phyloP scores from a whole-genome alignment of 2,113 vertebrate genomes.

The Boulengeromyrus knoepffleri region DNA sequence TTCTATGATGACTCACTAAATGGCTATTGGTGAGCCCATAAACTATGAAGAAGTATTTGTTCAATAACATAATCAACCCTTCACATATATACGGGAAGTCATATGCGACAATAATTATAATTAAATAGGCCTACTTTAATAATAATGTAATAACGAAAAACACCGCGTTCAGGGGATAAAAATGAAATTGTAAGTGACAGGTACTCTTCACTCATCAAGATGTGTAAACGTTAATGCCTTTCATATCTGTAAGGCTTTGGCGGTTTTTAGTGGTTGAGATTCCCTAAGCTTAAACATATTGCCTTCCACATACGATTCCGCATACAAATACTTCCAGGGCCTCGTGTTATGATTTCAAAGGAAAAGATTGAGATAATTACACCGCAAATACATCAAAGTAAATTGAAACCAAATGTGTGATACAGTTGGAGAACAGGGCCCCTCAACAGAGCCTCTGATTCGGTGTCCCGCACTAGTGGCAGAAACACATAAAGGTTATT shows the following conservation, averaged over 20 bases:
- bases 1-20: background rate
- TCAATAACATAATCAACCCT: background rate
- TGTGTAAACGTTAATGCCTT: background rate
- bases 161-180: background rate
- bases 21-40: background rate
- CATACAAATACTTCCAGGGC: background rate
- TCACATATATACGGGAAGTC: background rate
- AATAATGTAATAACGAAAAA: background rate
- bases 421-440: conserved; percentile 21
- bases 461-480: conserved; percentile 26
- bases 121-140: background rate
- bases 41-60: background rate
- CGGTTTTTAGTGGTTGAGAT: background rate
- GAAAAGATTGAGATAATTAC: conserved; percentile 43
- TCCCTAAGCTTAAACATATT: background rate
- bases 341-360: conserved; percentile 31
- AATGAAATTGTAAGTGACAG: background rate
- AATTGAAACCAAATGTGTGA: conserved; percentile 44
- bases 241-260: background rate
- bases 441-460: conserved; percentile 22
- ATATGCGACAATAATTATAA: background rate
- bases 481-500: conserved; percentile 33
- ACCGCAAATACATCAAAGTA: conserved; percentile 37
- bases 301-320: background rate
- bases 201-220: background rate